Percentiles rank a stretch among this genome's conserved stretches.
Evolutionary conservation across 2,888 invertebrate species (phyloP).

Genomic region (Oxytorus armatus): DNA sequence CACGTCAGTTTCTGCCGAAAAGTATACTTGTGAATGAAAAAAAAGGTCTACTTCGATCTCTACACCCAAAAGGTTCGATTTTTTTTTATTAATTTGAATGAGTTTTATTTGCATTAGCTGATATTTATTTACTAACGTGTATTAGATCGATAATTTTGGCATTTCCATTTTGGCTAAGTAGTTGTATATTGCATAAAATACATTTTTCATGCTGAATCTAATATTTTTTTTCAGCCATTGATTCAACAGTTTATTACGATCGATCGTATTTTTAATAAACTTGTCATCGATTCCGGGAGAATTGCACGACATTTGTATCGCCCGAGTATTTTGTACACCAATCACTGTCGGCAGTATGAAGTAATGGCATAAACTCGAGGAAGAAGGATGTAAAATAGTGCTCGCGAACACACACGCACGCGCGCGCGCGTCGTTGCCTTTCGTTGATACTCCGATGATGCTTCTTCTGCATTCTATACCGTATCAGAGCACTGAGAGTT

Average conservation of each 20-base stretch:
- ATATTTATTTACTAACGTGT: background rate
- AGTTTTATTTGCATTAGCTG: background rate
- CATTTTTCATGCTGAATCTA: too few species aligned
- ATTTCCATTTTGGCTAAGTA: too few species aligned
- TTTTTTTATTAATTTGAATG: background rate
- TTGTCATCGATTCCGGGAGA: slow-evolving; percentile 2
- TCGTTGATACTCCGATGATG: slow-evolving; percentile 30
- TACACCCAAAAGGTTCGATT: background rate
- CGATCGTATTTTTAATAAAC: slow-evolving; percentile 18
- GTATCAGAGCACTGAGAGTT: slow-evolving; percentile 70
- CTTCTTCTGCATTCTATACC: slow-evolving; percentile 51
- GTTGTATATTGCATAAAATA: too few species aligned
- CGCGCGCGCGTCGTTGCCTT: slow-evolving; percentile 6
- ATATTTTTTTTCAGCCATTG: too few species aligned
- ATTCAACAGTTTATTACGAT: too few species aligned
- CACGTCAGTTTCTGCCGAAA: slow-evolving; percentile 21
- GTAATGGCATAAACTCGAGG: slow-evolving; percentile 54
- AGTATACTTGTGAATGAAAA: background rate
- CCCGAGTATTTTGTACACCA: slow-evolving; percentile 26
- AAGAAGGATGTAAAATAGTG: slow-evolving; percentile 33
- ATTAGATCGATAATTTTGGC: too few species aligned
- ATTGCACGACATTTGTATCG: slow-evolving; percentile 36
- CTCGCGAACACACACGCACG: background rate
- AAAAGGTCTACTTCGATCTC: slow-evolving; percentile 1
- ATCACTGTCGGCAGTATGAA: slow-evolving; percentile 33